Base-by-base conservation (phyloP, 2,888 invertebrate genomes). In the Xanthorhoe designata region DNA sequence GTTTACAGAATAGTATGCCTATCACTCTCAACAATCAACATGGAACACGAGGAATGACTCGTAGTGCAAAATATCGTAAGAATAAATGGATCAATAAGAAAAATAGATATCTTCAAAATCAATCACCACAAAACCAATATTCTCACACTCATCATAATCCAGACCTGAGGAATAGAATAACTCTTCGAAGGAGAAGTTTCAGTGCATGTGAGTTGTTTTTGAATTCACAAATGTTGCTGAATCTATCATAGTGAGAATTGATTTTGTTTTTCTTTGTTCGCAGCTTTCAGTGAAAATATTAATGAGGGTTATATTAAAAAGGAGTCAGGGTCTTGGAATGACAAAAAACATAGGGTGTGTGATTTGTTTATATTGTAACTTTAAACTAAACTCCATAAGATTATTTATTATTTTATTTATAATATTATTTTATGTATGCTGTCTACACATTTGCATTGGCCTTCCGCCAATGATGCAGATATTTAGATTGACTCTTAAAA, bases 141-240 rank as follows among this genome's bases (percentile, higher is more conserved):
- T 19, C 10, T 5, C 9, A 57, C 7, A 53, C 0, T 9, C 18
- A 49, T 9, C 24, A 73, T 13, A 73, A 53, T 35, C 2, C 72
- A 52, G 85, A 85, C 72, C 73, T 85, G 58, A 76, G 86, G 19
- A 71, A 73, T 58, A 77, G 71, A 64, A 64, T 86, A 3, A 24
- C 24, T 49, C 65, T 55, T 53, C 73, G 71, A 35, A 80, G 71
- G 66, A 75, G 69, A 67, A 73, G 61, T 51, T 53, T 60, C 7
- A 72, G 68, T 57, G 24, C 52, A 60, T 64, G 75, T 66, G 45
- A 57, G 56, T 71, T 71, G 2, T 17, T 49, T 45, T 29, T 13
- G 13, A 13, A 13, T 13, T 3, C 13, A 13, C 38, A 42, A 13
- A 13, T 13, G 13, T 13, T 42, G 2, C 38, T 42, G 0, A 13